Evolutionary conservation across 92 coral and sea anemone genomes (phyloP), one percentile per base, ranked within the genome.

Genomic region (Epizoanthus ramosus): DNA sequence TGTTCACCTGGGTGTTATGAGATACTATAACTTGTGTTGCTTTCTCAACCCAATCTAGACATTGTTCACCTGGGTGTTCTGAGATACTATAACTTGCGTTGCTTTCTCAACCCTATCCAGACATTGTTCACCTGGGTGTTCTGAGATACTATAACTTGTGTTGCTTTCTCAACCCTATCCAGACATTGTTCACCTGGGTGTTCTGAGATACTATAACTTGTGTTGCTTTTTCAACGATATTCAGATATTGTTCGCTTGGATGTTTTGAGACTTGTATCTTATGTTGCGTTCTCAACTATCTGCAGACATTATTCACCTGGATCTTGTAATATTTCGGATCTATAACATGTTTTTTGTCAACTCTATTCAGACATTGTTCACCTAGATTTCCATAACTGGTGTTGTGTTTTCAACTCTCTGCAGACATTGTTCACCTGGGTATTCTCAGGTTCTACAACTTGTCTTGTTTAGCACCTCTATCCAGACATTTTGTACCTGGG

Each of bases 371-470:
- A 96, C 99, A 33, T 88, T 96, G 39, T 96, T 93, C 70, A 96
- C 99, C 0, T 96, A 97, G 99, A 93, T 96, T 28, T 28, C 31
- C 31, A 28, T 28, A 28, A 28, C 31, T 28, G 31, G 31, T 28
- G 31, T 28, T 28, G 31, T 2, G 31, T 28, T 28, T 28, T 28
- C 31, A 28, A 28, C 31, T 28, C 31, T 35, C 12, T 60, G 9
- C 12, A 96, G 99, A 96, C 99, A 33, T 88, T 96, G 39, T 96
- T 93, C 70, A 96, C 99, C 0, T 96, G 98, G 99, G 95, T 96
- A 17, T 96, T 96, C 79, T 96, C 98, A 28, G 31, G 31, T 28
- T 28, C 31, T 28, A 28, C 31, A 28, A 28, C 31, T 28, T 28
- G 31, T 28, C 1, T 28, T 28, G 31, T 28, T 28, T 28, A 28